Conservation (phyloP, 2,888 invertebrate genomes). For the Mimumesa dahlbomi region DNA sequence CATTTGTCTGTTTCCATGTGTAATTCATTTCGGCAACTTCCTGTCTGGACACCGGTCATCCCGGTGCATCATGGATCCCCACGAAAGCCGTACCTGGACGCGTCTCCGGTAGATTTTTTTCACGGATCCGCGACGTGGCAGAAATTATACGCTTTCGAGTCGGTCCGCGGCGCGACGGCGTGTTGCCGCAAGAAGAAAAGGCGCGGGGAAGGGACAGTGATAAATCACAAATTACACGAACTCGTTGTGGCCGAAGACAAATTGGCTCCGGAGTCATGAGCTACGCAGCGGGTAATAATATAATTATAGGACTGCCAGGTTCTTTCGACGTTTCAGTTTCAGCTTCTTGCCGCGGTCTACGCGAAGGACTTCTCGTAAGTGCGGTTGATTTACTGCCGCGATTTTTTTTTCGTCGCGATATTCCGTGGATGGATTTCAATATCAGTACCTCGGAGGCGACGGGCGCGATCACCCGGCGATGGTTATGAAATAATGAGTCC, state of each 20-base stretch:
- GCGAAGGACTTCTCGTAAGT: constrained; percentile 27
- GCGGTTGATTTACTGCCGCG: constrained; percentile 53
- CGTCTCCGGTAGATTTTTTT: constrained; percentile 14
- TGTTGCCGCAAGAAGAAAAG: constrained; percentile 49
- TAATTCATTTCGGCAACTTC: constrained; percentile 40
- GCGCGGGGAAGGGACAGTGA: constrained; percentile 65
- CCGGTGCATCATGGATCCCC: constrained; percentile 3
- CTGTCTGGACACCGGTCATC: background rate
- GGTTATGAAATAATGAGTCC: constrained; percentile 12
- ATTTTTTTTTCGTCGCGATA: constrained; percentile 38
- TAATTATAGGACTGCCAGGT: constrained; percentile 75
- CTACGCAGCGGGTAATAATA: constrained; percentile 76
- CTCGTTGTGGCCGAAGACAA: constrained; percentile 75
- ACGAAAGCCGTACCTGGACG: constrained; percentile 20
- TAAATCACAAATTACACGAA: constrained; percentile 76
- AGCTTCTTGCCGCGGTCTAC: constrained; percentile 59
- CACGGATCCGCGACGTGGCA: constrained; percentile 36
- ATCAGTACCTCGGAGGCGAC: constrained; percentile 21
- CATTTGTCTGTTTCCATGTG: constrained; percentile 37
- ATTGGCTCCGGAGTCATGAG: constrained; percentile 74
- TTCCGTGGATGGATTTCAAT: constrained; percentile 53
- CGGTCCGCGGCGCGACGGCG: constrained; percentile 11
- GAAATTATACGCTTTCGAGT: constrained; percentile 64
- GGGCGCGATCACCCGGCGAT: background rate
- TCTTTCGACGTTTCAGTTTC: constrained; percentile 70